These are phyloP conservation scores for Trichonephila clavata DNA, from an alignment of 1,140 invertebrate species.

Conservation along the genomic window DNA sequence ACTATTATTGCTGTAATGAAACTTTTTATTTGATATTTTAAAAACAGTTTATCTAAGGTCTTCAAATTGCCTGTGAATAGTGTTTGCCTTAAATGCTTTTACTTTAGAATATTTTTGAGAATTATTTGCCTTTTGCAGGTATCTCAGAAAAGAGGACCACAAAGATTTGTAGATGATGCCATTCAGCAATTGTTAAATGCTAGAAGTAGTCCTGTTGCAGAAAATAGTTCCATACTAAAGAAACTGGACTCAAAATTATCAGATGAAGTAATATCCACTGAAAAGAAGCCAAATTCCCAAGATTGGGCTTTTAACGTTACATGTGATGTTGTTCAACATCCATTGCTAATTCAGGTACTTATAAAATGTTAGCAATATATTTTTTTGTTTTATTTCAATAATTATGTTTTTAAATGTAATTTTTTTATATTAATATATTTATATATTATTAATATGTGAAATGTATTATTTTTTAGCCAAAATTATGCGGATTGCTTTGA, in stretches of 20 bases:
- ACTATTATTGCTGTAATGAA: no score
- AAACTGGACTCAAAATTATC: slow-evolving; percentile 47
- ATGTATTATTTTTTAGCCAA: no score
- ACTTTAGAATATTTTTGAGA: no score
- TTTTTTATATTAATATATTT: no score
- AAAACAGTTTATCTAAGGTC: no score
- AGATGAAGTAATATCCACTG: neutral
- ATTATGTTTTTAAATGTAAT: no score
- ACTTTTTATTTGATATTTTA: no score
- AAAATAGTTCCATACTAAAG: slow-evolving; percentile 17
- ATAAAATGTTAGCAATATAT: neutral
- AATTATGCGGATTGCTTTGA: no score
- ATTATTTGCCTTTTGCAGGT: slow-evolving; percentile 26
- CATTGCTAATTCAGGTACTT: slow-evolving; percentile 21
- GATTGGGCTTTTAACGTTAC: slow-evolving; percentile 53
- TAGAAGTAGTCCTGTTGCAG: slow-evolving; percentile 29
- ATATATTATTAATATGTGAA: no score
- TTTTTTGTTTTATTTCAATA: no score
- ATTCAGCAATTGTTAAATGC: slow-evolving; percentile 19
- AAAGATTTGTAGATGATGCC: slow-evolving; percentile 70
- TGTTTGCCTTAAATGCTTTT: no score
- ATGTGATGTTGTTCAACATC: slow-evolving; percentile 5
- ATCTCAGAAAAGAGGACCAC: slow-evolving; percentile 68
- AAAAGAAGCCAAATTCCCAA: slow-evolving; percentile 16
- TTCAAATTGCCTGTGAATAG: no score